Conservation (phyloP, 2,113 vertebrate genomes). For the Mesembrinibis cayennensis region DNA sequence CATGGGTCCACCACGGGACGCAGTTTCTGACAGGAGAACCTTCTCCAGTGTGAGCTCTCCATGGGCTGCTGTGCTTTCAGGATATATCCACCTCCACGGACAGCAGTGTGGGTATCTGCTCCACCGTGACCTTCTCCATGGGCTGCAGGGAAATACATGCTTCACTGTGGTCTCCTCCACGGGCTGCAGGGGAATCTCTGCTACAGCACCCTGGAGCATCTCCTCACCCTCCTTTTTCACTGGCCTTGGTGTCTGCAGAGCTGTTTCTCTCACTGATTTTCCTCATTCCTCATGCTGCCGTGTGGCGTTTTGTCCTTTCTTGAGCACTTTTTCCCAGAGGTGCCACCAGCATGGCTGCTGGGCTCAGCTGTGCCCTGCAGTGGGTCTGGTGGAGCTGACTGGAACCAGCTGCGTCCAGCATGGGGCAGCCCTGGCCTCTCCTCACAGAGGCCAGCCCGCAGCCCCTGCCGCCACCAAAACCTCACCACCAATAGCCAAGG, state of each 20-base stretch:
- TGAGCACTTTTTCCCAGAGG: not conserved
- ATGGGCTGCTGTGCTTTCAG: not conserved
- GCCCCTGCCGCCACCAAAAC: not conserved
- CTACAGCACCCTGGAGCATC: accelerated
- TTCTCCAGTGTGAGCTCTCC: accelerated
- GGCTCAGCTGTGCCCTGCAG: not conserved
- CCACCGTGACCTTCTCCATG: not conserved
- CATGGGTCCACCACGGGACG: accelerated
- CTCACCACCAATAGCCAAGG: not conserved
- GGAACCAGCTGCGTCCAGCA: accelerated
- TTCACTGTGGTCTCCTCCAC: not conserved
- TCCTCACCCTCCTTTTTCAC: not conserved
- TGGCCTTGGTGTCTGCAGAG: not conserved
- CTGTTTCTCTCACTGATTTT: not conserved
- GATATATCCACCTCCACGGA: not conserved
- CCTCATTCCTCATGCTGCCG: not conserved
- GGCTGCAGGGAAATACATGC: not conserved
- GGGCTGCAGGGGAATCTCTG: not conserved
- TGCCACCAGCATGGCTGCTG: accelerated
- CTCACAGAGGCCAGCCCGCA: not conserved
- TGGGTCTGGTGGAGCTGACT: not conserved
- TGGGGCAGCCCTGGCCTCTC: accelerated
- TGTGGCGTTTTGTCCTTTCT: not conserved
- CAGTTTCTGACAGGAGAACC: not conserved
- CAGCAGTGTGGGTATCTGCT: accelerated